These are phyloP conservation scores for Chrysolophus pictus DNA, from an alignment of 2,797 vertebrate genomes.

Conservation along the genomic window DNA sequence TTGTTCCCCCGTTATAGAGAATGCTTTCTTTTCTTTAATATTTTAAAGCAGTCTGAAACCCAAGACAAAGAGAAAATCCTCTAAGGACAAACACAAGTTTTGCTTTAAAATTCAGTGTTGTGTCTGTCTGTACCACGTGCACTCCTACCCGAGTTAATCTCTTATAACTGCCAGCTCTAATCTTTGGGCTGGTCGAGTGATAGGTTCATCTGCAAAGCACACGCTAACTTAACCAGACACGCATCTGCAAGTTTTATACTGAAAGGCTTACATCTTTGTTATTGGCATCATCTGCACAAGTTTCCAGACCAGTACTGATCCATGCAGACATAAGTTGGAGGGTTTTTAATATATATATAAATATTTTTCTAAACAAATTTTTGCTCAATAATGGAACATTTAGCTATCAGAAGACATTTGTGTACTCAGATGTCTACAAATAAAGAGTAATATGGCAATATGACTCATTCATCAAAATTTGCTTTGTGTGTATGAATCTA, in stretches of 20 bases:
- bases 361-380: not conserved
- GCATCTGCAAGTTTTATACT: not conserved
- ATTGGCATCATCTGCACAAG: not conserved
- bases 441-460: not conserved
- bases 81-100: not conserved
- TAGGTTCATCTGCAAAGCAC: not conserved
- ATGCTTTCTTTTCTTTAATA: not conserved
- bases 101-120: not conserved
- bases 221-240: not conserved
- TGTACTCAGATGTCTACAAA: not conserved
- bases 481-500: not conserved
- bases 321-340: accelerated
- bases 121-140: accelerated
- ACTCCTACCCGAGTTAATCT: not conserved
- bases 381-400: not conserved
- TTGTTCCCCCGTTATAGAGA: not conserved
- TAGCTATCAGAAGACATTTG: slow-evolving; percentile 15
- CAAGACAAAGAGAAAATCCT: not conserved
- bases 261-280: not conserved
- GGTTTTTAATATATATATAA: not conserved
- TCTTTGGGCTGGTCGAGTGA: not conserved
- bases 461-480: slow-evolving; percentile 24
- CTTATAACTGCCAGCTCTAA: not conserved
- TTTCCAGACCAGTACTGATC: not conserved
- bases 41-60: not conserved